phyloP scores from a whole-genome alignment of 2,888 invertebrate genomes.

The Heliconius ismenius region DNA sequence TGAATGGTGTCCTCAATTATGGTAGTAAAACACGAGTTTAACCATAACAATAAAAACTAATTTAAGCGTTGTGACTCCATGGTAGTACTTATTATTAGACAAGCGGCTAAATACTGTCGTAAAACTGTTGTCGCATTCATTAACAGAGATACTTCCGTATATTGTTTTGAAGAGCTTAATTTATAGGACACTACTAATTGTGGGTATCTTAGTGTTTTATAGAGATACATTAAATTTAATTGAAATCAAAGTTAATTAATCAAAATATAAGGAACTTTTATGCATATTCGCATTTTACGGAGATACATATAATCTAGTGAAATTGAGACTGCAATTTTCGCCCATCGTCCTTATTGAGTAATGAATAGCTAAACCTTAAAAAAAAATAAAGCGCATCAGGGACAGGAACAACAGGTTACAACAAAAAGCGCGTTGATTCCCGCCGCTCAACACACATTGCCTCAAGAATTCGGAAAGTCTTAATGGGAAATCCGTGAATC shows the following conservation, averaged over 20 bases:
- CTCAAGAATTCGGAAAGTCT: too few species aligned
- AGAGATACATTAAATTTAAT: neutral
- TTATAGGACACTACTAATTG: slow-evolving; percentile 45
- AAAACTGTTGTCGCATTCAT: slow-evolving; percentile 37
- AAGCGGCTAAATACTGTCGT: slow-evolving; percentile 21
- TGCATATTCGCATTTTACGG: neutral
- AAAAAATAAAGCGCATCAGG: too few species aligned
- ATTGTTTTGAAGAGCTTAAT: slow-evolving; percentile 56
- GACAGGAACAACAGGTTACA: too few species aligned
- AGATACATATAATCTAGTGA: neutral
- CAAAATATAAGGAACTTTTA: neutral
- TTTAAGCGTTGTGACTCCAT: slow-evolving; percentile 18
- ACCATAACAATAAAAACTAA: slow-evolving; percentile 21
- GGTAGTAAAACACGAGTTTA: slow-evolving; percentile 1
- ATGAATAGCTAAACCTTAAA: neutral
- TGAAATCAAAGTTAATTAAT: neutral
- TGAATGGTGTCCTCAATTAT: slow-evolving; percentile 1
- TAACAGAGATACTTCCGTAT: slow-evolving; percentile 60
- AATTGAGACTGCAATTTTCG: neutral
- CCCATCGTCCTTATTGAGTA: neutral
- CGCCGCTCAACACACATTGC: too few species aligned
- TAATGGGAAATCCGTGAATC: too few species aligned
- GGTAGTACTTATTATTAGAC: slow-evolving; percentile 18
- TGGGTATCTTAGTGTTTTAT: neutral
- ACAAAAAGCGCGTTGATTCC: too few species aligned